Evolutionary conservation across 2,888 invertebrate species (phyloP), one percentile per base, ranked within the genome.

Genomic region (Camponotus fellah): DNA sequence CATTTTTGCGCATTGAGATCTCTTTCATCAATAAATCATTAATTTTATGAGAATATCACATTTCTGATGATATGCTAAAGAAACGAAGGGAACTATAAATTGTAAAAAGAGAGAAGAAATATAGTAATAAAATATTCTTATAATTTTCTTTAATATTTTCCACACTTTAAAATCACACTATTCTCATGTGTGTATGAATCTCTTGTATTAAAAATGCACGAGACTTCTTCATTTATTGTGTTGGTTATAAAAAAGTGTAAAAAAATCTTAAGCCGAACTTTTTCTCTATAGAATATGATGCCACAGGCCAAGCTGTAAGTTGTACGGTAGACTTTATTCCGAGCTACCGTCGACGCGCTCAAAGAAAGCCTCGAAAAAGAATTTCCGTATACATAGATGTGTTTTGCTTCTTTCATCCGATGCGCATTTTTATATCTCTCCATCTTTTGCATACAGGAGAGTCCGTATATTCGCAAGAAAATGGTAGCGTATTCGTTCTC

Each of bases 311-410:
- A 10, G 64, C 69, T 69, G 34, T 26, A 56, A 66, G 65, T 43
- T 72, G 32, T 53, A 72, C 37, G 49, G 75, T 66, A 66, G 76
- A 80, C 75, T 80, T 75, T 77, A 77, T 83, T 71, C 34, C 40
- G 12, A 49, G 68, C 83, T 65, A 81, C 69, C 53, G 72, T 66
- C 62, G 65, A 72, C 46, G 74, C 32, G 69, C 21, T 84, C 84
- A 88, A 88, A 88, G 86, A 83, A 82, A 62, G 40, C 53, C 62
- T 49, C 60, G 84, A 79, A 75, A 84, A 88, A 86, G 82, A 79
- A 80, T 83, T 83, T 64, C 58, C 79, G 58, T 79, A 69, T 68
- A 46, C 72, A 60, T 21, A 10, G 82, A 46, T 79, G 68, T 72
- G 77, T 82, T 82, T 66, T 76, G 69, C 74, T 74, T 53, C 80